Evolutionary conservation across 2,888 invertebrate genomes (phyloP).

Genomic region (Antheraea assamensis): DNA sequence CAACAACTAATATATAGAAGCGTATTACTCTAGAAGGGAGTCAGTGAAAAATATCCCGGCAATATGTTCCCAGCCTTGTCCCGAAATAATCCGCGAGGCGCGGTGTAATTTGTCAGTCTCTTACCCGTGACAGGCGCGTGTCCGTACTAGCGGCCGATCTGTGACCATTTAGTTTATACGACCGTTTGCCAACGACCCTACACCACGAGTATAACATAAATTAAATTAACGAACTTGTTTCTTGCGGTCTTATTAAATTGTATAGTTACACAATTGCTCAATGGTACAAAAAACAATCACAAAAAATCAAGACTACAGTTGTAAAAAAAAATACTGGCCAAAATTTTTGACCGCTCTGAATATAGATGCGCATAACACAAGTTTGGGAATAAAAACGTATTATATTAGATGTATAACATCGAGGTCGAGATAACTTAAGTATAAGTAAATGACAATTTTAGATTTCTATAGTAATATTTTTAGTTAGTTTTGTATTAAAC

Average conservation of each 20-base stretch:
- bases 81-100: constrained; percentile 48
- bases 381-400: no score
- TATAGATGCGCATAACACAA: no score
- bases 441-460: no score
- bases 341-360: no score
- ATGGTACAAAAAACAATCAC: not conserved
- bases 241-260: no score
- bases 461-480: no score
- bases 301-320: not conserved
- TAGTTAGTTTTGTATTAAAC: no score
- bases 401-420: no score
- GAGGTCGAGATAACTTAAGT: no score
- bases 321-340: not conserved
- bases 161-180: constrained; percentile 26
- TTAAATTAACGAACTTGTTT: no score
- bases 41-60: constrained; percentile 46
- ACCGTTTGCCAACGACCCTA: constrained; percentile 19
- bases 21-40: constrained; percentile 39
- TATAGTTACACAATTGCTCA: not conserved
- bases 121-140: constrained; percentile 36
- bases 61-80: constrained; percentile 51
- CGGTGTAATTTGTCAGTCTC: constrained; percentile 49
- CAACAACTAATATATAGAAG: constrained; percentile 32
- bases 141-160: constrained; percentile 40
- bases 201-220: no score